Evolutionary conservation across 2,113 vertebrate species (phyloP).

Genomic region (Acrocephalus kingi): DNA sequence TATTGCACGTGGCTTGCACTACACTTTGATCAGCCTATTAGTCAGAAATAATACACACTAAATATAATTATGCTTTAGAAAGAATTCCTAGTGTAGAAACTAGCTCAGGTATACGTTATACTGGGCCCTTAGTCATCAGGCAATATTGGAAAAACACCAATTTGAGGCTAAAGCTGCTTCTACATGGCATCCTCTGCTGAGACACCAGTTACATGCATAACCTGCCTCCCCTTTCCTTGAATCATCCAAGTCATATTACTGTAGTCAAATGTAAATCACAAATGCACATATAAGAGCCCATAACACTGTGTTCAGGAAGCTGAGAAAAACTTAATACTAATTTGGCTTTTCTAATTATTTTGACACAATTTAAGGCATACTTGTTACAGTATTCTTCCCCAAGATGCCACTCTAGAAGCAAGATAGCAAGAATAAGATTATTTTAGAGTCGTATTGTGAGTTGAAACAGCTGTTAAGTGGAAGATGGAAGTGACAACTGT

Average conservation of each 20-base stretch:
- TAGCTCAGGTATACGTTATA: not conserved
- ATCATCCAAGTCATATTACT: not conserved
- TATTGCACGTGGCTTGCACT: not conserved
- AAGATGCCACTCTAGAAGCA: not conserved
- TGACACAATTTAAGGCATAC: not conserved
- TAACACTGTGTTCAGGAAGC: not conserved
- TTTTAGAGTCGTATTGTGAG: not conserved
- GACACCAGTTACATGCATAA: not conserved
- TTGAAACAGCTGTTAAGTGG: not conserved
- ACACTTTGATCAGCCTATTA: not conserved
- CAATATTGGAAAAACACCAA: not conserved
- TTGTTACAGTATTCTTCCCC: not conserved
- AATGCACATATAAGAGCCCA: not conserved
- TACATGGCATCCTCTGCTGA: not conserved
- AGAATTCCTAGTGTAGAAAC: not conserved
- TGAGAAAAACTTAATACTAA: not conserved
- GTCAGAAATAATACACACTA: not conserved
- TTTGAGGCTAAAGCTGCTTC: not conserved
- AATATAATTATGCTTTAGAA: not conserved
- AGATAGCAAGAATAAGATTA: not conserved
- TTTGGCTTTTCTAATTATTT: not conserved
- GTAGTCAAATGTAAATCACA: not conserved
- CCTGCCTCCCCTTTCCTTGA: not conserved
- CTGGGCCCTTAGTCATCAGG: not conserved
- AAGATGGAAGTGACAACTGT: not conserved